A percentile compares a stretch with the other conserved stretches of the same genome.
These are phyloP conservation scores for Hoplodrina ambigua DNA, from an alignment of 2,888 invertebrate species.

Conservation along the genomic window DNA sequence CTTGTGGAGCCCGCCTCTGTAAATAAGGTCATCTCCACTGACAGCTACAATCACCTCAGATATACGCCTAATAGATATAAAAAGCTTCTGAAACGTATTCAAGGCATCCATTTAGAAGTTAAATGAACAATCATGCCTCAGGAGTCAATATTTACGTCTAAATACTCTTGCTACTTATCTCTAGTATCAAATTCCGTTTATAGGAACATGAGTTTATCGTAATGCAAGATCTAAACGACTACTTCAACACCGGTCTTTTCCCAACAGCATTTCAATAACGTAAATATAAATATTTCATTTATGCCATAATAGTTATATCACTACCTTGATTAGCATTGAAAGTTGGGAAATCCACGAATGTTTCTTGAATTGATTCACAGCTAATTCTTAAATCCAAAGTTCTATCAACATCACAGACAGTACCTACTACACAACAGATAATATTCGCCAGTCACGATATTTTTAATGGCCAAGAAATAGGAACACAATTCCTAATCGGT, in stretches of 20 bases:
- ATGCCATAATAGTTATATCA: constrained; percentile 12
- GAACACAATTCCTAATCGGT: constrained; percentile 57
- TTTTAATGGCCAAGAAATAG: constrained; percentile 59
- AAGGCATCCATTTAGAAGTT: constrained; percentile 16
- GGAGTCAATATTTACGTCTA: constrained; percentile 13
- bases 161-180: constrained; percentile 23
- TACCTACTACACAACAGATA: constrained; percentile 33
- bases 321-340: constrained; percentile 16
- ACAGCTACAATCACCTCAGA: constrained; percentile 68
- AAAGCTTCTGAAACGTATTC: constrained; percentile 28
- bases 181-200: constrained; percentile 33
- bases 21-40: constrained; percentile 78
- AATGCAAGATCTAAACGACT: constrained; percentile 35
- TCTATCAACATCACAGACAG: constrained; percentile 18
- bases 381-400: constrained; percentile 22
- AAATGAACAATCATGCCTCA: constrained; percentile 13
- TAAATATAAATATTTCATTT: constrained; percentile 21
- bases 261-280: constrained; percentile 21
- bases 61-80: constrained; percentile 52
- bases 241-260: constrained; percentile 21
- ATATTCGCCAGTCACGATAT: constrained; percentile 63
- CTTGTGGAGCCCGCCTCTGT: constrained; percentile 75
- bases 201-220: constrained; percentile 37
- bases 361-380: constrained; percentile 13
- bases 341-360: constrained; percentile 11